Percentiles rank a stretch among this genome's conserved stretches.
These are phyloP conservation scores for Nephrocerus scutellatus DNA, from an alignment of 2,888 invertebrate genomes.

Conservation along the genomic window DNA sequence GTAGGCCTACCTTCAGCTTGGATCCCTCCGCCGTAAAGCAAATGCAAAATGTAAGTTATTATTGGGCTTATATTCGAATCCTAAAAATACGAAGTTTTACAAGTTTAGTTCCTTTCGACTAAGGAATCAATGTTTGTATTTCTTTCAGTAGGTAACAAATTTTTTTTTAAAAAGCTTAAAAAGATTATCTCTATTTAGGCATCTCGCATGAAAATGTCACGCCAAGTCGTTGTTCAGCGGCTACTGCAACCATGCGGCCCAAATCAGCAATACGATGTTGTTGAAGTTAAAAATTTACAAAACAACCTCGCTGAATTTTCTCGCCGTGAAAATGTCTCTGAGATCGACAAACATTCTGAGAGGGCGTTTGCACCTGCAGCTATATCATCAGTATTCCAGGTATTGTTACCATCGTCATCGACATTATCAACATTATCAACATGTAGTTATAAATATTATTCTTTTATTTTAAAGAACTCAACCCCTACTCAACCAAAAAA, in stretches of 20 bases:
- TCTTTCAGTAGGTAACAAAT: no score
- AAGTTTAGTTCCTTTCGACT: constrained; percentile 2
- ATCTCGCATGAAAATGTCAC: constrained; percentile 37
- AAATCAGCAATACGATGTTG: constrained; percentile 32
- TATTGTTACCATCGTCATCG: no score
- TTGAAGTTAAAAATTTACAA: constrained; percentile 31
- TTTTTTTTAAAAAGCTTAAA: not conserved
- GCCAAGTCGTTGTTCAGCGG: constrained; percentile 67
- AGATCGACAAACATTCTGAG: constrained; percentile 1
- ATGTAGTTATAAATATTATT: no score
- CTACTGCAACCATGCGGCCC: constrained; percentile 58
- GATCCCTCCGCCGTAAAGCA: constrained; percentile 41
- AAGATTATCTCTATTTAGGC: constrained; percentile 25
- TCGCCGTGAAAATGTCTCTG: constrained; percentile 2
- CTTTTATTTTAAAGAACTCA: no score
- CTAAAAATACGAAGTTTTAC: not conserved
- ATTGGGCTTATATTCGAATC: not conserved
- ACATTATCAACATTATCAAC: no score
- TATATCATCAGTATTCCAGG: no score
- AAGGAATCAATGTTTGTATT: no score
- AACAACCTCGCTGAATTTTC: constrained; percentile 26
- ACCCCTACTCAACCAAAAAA: no score
- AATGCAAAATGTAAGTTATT: constrained; percentile 33
- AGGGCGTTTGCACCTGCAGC: not conserved
- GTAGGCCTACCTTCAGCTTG: constrained; percentile 34